phyloP scores from a whole-genome alignment of 92 coral and sea anemone genomes.

The Phenganax marumi region DNA sequence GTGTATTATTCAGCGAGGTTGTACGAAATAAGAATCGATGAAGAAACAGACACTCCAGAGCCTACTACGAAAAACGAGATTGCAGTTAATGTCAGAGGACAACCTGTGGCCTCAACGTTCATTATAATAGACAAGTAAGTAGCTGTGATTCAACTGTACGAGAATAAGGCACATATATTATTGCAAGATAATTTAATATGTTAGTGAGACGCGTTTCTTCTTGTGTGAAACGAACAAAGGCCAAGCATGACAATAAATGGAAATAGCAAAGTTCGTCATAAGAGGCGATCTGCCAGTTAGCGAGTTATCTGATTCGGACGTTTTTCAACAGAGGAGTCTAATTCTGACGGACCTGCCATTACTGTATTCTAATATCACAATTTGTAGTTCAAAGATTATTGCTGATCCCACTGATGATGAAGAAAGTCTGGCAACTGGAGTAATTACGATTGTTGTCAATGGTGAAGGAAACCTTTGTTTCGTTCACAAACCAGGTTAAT shows the following conservation, averaged over 20 bases:
- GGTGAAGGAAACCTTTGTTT: conserved; percentile 81
- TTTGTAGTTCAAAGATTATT: conserved; percentile 66
- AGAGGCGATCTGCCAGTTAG: neutral
- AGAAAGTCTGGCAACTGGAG: conserved; percentile 74
- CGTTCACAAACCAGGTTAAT: conserved; percentile 89
- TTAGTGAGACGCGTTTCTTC: neutral
- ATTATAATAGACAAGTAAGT: conserved; percentile 94
- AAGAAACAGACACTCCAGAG: conserved; percentile 78
- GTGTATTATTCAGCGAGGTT: conserved; percentile 62
- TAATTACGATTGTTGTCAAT: conserved; percentile 77
- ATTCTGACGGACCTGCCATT: no score
- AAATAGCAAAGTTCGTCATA: neutral
- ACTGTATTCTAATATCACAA: neutral
- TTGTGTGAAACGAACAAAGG: no score
- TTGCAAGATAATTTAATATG: neutral
- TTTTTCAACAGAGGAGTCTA: no score
- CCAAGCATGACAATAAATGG: neutral
- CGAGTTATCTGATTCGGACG: no score
- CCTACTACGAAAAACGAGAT: conserved; percentile 68
- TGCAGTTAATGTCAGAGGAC: conserved; percentile 55
- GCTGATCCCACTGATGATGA: conserved; percentile 95
- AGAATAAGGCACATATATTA: neutral
- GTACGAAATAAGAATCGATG: conserved; percentile 67
- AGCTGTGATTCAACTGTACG: no score
- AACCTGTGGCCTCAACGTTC: conserved; percentile 87